These are phyloP conservation scores for Colistium nudipinnis DNA, from an alignment of 2,113 vertebrate genomes.

Conservation along the genomic window DNA sequence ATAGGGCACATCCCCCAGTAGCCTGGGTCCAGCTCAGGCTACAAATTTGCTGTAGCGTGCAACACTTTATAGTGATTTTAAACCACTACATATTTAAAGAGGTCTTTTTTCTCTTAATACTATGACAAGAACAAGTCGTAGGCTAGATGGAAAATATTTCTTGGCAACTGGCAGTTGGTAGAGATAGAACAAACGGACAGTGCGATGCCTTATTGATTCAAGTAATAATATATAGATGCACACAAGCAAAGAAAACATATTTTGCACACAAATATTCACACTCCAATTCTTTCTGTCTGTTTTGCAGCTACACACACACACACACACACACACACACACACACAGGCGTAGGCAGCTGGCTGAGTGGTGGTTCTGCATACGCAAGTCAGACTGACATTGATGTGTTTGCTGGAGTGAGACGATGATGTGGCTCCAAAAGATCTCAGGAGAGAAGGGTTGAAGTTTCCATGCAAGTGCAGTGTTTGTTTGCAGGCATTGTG, in stretches of 20 bases:
- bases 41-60: neutral
- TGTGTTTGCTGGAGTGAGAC: constrained; percentile 62
- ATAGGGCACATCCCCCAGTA: neutral
- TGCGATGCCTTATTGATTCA: constrained; percentile 19
- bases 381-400: constrained; percentile 36
- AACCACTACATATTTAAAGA: neutral
- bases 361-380: constrained; percentile 17
- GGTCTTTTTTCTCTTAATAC: neutral
- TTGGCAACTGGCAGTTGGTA: constrained; percentile 14
- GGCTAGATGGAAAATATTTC: constrained; percentile 3
- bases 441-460: constrained; percentile 59
- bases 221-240: neutral
- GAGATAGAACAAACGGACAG: neutral
- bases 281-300: constrained; percentile 10
- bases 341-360: constrained; percentile 15
- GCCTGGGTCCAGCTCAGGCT: neutral
- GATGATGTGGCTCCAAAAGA: constrained; percentile 38
- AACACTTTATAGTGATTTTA: neutral
- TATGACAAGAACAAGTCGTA: neutral
- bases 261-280: constrained; percentile 3
- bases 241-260: neutral
- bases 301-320: constrained; percentile 26
- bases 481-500: constrained; percentile 21
- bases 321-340: constrained; percentile 38
- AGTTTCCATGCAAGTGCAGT: constrained; percentile 34